Evolutionary conservation across 2,113 vertebrate genomes (phyloP), one percentile per base, ranked within the genome.

Genomic region (Apus apus): DNA sequence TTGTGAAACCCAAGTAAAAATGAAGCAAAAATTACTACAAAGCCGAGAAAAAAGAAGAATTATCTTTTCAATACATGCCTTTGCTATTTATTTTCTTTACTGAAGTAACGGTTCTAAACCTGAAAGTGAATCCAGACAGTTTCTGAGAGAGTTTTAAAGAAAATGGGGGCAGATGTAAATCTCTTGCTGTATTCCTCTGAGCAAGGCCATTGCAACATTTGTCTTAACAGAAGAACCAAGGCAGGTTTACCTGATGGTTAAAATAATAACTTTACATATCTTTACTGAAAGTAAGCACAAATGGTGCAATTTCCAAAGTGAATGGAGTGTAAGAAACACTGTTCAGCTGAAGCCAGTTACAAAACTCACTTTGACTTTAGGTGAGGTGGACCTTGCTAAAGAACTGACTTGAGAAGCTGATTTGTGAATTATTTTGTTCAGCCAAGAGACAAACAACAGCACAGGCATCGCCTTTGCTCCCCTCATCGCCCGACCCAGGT

Each of bases 381-480:
- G 36, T 4, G 3, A 51, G 72, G 43, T 22, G 53, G 53, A 61
- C 51, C 38, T 73, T 0, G 1, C 32, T 8, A 45, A 79, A 72
- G 40, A 27, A 9, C 4, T 26, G 32, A 13, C 12, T 43, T 4
- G 50, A 76, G 84, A 65, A 78, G 70, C 14, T 56, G 68, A 34
- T 45, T 38, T 29, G 4, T 12, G 46, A 87, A 65, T 34, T 75
- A 82, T 32, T 79, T 27, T 25, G 7, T 62, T 73, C 66, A 72
- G 58, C 14, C 22, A 19, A 56, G n/a, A 70, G 38, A 75, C 32
- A 36, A 71, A 9, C 7, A 61, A 38, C 16, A 73, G 51, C 29
- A 25, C 0, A 1, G 34, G 64, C 48, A 15, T 3, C 1, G 50
- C n/a, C 26, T 53, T 32, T 3, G 1, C 61, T 43, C 15, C 45